Percentiles rank a stretch among this genome's conserved stretches.
Evolutionary conservation across 2,797 vertebrate genomes (phyloP).

Genomic region (Myotis findleyi): DNA sequence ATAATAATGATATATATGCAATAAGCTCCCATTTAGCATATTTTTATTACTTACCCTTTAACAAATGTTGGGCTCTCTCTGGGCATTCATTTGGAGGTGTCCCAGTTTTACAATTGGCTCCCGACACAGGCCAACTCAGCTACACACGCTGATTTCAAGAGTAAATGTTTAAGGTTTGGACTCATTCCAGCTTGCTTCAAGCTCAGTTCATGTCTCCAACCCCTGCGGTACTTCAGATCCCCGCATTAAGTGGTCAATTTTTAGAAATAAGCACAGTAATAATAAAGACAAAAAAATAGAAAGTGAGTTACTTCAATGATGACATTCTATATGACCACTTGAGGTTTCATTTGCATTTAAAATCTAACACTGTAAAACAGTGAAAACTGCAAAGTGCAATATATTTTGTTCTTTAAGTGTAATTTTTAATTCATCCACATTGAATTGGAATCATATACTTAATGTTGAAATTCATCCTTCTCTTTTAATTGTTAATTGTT

Average conservation of each 20-base stretch:
- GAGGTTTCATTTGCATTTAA: conserved; percentile 42
- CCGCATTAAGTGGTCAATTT: conserved; percentile 8
- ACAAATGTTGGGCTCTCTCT: conserved; percentile 7
- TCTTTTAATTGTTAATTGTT: conserved; percentile 37
- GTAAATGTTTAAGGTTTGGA: conserved; percentile 21
- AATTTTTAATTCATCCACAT: background rate
- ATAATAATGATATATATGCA: background rate
- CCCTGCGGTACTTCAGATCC: background rate
- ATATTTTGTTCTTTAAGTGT: background rate
- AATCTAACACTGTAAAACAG: conserved; percentile 11
- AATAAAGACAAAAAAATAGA: background rate
- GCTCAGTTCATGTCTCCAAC: background rate
- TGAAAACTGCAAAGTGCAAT: background rate
- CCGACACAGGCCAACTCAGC: conserved; percentile 15
- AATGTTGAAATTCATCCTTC: background rate
- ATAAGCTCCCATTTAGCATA: background rate
- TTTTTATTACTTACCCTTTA: conserved; percentile 55
- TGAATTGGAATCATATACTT: conserved; percentile 24
- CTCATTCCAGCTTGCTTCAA: background rate
- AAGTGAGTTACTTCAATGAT: conserved; percentile 13
- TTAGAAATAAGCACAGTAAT: conserved; percentile 19
- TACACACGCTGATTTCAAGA: background rate
- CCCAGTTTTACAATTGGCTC: background rate
- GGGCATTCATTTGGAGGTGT: conserved; percentile 27
- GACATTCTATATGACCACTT: background rate